Conservation (phyloP, 2,113 vertebrate species). For the Columba janthina region DNA sequence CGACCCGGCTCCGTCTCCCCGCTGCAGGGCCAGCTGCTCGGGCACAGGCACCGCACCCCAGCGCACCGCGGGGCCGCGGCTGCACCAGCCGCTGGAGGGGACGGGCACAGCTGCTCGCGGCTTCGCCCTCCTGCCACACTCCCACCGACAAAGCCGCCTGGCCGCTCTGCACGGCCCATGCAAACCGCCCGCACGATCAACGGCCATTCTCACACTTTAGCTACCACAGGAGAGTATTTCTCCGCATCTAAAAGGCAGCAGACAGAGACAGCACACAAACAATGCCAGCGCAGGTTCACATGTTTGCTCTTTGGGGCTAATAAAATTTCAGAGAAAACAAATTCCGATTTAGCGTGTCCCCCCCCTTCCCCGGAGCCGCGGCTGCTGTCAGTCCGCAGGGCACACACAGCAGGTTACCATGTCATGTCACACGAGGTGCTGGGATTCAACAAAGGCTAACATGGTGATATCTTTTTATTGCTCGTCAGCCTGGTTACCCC, state of each 20-base stretch:
- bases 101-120: background rate
- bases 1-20: background rate
- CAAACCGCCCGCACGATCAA: accelerated
- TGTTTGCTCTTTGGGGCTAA: conserved; percentile 17
- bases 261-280: background rate
- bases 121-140: background rate
- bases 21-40: background rate
- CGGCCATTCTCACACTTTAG: background rate
- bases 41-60: background rate
- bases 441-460: conserved; percentile 72
- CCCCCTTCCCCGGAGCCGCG: conserved; percentile 41
- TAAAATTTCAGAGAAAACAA: conserved; percentile 52
- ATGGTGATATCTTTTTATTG: conserved; percentile 78
- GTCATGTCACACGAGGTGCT: conserved; percentile 76
- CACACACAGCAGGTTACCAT: conserved; percentile 71
- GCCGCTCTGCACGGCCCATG: background rate
- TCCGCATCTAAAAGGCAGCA: background rate
- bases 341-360: conserved; percentile 41
- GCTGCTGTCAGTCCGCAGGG: conserved; percentile 57
- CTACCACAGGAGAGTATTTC: background rate
- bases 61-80: background rate
- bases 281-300: background rate
- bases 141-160: background rate
- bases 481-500: conserved; percentile 50
- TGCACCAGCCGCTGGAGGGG: accelerated